Evolutionary conservation across 2,113 vertebrate species (phyloP), one percentile per base, ranked within the genome.

Genomic region (Fulica atra): DNA sequence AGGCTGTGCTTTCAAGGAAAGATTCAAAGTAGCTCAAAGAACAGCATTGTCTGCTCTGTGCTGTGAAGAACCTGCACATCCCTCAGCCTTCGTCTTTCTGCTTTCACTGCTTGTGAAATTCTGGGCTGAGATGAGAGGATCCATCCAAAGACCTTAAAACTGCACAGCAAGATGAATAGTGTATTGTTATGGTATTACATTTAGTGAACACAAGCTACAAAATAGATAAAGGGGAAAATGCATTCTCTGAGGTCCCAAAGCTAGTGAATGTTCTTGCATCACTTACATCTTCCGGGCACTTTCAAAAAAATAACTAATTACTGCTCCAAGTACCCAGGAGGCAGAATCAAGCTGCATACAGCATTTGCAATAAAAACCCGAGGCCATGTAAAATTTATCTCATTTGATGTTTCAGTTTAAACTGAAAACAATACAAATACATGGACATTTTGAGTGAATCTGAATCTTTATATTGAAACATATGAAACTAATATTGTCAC

Each of bases 281-380:
- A 93, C 48, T 85, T 76, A 86, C 42, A 66, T 77, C 76, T 94
- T 88, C 57, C 21, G 31, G 74, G 60, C 46, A 86, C 69, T 89
- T 42, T 9, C 1, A 65, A 69, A 74, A 74, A 56, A 83, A 20
- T 1, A 68, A 74, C 26, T 82, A 69, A 78, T 87, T 92, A 89
- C 59, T 84, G 85, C 44, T 81, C 42, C 63, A 6, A 46, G 25
- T 50, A 65, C 18, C 68, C 71, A 89, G 42, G 56, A 73, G 60
- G 59, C 44, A 79, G 77, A 83, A 93, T 51, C 68, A 84, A 88
- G 68, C 11, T 46, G 29, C 35, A n/a, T 76, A 19, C 4, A 81
- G n/a, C 29, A 92, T 91, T 84, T 91, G 50, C 57, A 93, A 54
- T 56, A 72, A 94, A 87, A 95, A 92, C 20, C 40, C 6, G 23